Percentiles rank a stretch among this genome's conserved stretches.
These are phyloP conservation scores for Rallus crepitans DNA, from an alignment of 2,797 vertebrate genomes.

Conservation along the genomic window DNA sequence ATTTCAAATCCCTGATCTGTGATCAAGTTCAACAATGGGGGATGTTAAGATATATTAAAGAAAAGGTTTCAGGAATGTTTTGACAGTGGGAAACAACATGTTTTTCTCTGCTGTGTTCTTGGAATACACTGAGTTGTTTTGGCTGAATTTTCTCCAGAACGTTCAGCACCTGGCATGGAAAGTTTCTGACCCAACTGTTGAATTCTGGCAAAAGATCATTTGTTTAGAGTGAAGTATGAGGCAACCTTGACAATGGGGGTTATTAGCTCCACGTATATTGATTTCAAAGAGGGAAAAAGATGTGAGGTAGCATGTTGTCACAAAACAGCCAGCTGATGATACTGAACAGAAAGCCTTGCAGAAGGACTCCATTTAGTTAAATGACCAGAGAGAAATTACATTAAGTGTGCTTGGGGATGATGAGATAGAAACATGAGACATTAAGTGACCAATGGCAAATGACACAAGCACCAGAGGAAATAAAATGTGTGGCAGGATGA, in stretches of 20 bases:
- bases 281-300: neutral
- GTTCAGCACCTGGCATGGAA: conserved; percentile 37
- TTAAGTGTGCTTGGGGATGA: neutral
- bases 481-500: neutral
- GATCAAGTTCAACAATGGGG: conserved; percentile 32
- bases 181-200: conserved; percentile 13
- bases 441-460: neutral
- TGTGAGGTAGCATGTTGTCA: neutral
- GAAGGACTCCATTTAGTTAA: neutral
- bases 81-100: conserved; percentile 51
- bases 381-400: neutral
- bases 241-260: neutral
- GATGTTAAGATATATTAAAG: conserved; percentile 36
- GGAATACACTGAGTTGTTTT: conserved; percentile 24
- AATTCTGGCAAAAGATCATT: conserved; percentile 6
- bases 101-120: conserved; percentile 26
- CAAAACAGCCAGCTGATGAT: neutral
- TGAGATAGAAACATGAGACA: neutral
- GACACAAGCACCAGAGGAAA: neutral
- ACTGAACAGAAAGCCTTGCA: neutral
- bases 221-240: neutral
- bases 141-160: conserved; percentile 47
- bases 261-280: neutral
- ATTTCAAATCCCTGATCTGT: conserved; percentile 44
- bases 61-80: conserved; percentile 57